These are phyloP conservation scores for Microcebus lehilahytsara DNA, from an alignment of 2,113 vertebrate genomes.

Conservation along the genomic window DNA sequence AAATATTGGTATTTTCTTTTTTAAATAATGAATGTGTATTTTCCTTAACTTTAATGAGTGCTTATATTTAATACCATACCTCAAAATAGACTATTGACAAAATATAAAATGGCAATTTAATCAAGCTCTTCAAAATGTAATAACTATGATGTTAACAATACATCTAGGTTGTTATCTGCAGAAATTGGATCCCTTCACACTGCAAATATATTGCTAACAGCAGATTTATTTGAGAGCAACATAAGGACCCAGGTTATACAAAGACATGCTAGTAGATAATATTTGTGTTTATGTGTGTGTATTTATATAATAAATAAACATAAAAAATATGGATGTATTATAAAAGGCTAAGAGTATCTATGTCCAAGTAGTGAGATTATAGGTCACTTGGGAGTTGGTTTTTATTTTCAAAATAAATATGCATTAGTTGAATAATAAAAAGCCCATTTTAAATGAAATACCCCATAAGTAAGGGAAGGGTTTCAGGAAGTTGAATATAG, in stretches of 20 bases:
- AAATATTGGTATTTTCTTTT: background rate
- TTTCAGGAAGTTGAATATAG: background rate
- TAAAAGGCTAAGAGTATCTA: background rate
- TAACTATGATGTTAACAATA: background rate
- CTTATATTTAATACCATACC: background rate
- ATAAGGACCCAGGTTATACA: background rate
- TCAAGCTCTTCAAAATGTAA: background rate
- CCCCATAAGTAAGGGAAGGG: background rate
- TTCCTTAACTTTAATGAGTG: background rate
- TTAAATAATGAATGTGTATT: background rate
- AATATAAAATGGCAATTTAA: background rate
- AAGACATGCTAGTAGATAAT: background rate
- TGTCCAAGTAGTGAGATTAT: background rate
- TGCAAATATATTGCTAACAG: background rate
- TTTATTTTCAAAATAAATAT: conserved; percentile 10
- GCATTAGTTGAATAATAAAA: background rate
- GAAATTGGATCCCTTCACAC: background rate
- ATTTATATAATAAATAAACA: background rate
- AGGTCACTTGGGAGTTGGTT: background rate
- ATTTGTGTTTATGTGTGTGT: background rate
- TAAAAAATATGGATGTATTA: background rate
- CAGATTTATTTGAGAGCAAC: background rate
- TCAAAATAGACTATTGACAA: conserved; percentile 15
- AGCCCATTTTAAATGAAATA: background rate
- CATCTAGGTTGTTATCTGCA: background rate